These are phyloP conservation scores for Allobates femoralis DNA, from an alignment of 2,797 vertebrate genomes.

Conservation along the genomic window DNA sequence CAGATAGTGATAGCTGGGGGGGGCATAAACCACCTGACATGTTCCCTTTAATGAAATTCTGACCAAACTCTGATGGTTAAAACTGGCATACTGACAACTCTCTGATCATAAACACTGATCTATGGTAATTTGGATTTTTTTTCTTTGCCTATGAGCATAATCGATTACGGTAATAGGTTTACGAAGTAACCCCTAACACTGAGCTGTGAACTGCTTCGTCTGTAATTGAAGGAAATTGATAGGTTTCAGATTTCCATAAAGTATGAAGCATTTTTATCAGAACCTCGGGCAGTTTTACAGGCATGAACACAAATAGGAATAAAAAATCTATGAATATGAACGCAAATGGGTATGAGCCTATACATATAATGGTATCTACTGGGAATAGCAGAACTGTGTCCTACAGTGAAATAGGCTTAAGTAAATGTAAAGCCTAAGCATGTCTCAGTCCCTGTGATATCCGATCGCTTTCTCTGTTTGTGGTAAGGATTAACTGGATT, in stretches of 20 bases:
- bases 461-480: slow-evolving; percentile 16
- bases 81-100: too few species aligned
- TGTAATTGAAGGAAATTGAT: neutral
- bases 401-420: slow-evolving; percentile 23
- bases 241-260: neutral
- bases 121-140: too few species aligned
- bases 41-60: too few species aligned
- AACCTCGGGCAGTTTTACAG: neutral
- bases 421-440: slow-evolving; percentile 15
- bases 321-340: too few species aligned
- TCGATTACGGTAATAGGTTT: too few species aligned
- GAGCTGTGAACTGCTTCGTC: neutral
- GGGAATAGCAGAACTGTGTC: neutral
- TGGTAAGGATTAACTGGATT: slow-evolving; percentile 37
- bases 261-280: neutral
- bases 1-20: too few species aligned
- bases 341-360: neutral
- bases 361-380: neutral
- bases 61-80: too few species aligned
- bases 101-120: too few species aligned
- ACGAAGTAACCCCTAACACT: too few species aligned
- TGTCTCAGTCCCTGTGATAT: slow-evolving; percentile 7
- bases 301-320: neutral
- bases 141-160: too few species aligned
- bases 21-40: too few species aligned